Evolutionary conservation across 2,888 invertebrate genomes (phyloP), one percentile per base, ranked within the genome.

Genomic region (Aporophyla lueneburgensis): DNA sequence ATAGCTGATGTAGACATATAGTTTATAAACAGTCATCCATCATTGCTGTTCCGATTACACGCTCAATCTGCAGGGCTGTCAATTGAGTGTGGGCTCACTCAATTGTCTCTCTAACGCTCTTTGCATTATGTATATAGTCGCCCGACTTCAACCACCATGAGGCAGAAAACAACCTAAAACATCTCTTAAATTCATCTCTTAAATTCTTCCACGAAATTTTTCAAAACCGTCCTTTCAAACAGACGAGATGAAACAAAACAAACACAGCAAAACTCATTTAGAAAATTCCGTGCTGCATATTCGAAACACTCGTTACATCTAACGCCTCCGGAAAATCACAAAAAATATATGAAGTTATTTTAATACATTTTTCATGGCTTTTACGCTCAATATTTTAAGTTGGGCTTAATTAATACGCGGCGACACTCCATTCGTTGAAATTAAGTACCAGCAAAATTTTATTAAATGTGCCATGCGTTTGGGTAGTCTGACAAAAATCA

Each of bases 401-500:
- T 91, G 87, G 76, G 91, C 89, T 93, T 95, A 95, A 95, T 95
- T 95, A 95, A 95, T 94, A 92, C 89, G 89, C 89, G 87, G 90
- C 90, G 92, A 92, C 93, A 93, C 91, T 90, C 89, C 89, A 92
- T 93, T 93, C 93, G 92, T 86, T 87, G 90, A 91, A 93, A 93
- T 93, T 92, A 93, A 92, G 92, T 92, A 89, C 84, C 81, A 89
- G 91, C 87, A 89, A 90, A 91, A 93, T 94, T 94, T 93, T 93
- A 93, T 93, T 94, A 91, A 95, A 94, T 93, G 91, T 93, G 91
- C 91, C 93, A 93, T 93, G 90, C 92, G 91, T 94, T 94, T 89
- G 92, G 92, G 92, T 93, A 91, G 92, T 89, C 92, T 93, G 93
- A 94, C 93, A 94, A 95, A 95, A 95, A 95, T 95, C 93, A 92